A percentile compares a stretch with the other conserved stretches of the same genome.
Conservation (phyloP, 2,888 invertebrate genomes). For the Andrena marginata region DNA sequence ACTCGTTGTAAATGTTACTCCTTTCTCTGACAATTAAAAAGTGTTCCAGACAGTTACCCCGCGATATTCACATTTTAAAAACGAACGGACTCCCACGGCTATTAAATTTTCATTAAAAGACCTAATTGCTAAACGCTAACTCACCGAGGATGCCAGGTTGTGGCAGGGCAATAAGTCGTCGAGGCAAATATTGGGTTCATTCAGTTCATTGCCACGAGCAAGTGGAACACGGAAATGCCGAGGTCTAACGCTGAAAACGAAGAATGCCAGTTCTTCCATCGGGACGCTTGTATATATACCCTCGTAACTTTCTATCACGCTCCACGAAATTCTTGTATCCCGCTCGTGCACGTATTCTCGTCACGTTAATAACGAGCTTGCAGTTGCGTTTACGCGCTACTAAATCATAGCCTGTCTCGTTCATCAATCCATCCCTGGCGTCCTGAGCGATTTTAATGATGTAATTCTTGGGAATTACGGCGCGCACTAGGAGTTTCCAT, state of each 20-base stretch:
- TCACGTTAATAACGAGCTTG: constrained; percentile 46
- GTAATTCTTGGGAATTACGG: constrained; percentile 58
- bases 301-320: constrained; percentile 40
- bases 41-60: neutral
- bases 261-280: neutral
- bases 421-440: constrained; percentile 43
- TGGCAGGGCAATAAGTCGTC: neutral
- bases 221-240: constrained; percentile 2
- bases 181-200: neutral
- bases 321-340: constrained; percentile 30
- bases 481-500: constrained; percentile 31
- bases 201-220: neutral
- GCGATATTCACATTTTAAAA: neutral
- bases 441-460: constrained; percentile 60
- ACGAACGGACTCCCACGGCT: neutral
- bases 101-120: neutral
- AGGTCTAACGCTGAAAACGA: neutral
- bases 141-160: too few relatives aligned
- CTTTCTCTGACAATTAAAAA: neutral
- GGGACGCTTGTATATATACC: neutral
- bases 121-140: neutral
- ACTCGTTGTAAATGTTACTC: neutral
- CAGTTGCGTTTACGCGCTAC: constrained; percentile 47
- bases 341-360: constrained; percentile 19
- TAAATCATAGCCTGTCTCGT: constrained; percentile 64